Base-by-base conservation (phyloP, 2,113 vertebrate genomes). In the Xiphophorus hellerii region DNA sequence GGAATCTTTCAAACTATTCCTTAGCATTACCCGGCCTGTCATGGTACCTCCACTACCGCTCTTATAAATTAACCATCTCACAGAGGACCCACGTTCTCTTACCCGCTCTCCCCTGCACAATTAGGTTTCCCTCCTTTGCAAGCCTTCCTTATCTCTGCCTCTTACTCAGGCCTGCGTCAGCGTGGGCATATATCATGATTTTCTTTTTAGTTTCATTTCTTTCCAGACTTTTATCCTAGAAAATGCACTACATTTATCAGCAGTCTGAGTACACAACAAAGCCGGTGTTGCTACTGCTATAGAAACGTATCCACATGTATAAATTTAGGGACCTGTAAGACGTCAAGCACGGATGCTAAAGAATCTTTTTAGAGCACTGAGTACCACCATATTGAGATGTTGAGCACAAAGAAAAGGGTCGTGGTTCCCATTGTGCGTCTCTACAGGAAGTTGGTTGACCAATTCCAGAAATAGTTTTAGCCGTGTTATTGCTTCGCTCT, bases 21-120 rank as follows among this genome's bases (percentile, higher is more conserved):
- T 83, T 76, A 84, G 84, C 86, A 92, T 93, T 90, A 86, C 88
- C 91, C 69, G 85, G 87, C 87, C 87, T 88, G 90, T 92, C 92
- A 92, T 84, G 86, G 86, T 81, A 85, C 71, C 80, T 66, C 80
- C 70, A 73, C 85, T 76, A 65, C 78, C 62, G 60, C 28, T 87
- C 78, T 90, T 91, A 93, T 94, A 92, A 93, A 93, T 93, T 84
- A 94, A 92, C 87, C 86, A 92, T 91, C 83, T 85, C 82, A 89
- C 89, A 86, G 87, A 89, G 79, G 80, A 87, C 80, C 79, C 76
- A 82, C 63, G 78, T 90, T 76, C 88, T 79, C 83, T 83, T 84
- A 72, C 70, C 80, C 75, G 81, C 78, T 83, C 84, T 84, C 67
- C 85, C 74, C 67, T 78, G 75, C 81, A 87, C 88, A 92, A 92